A percentile compares a stretch with the other conserved stretches of the same genome.
Evolutionary conservation across 2,888 invertebrate species (phyloP).

Genomic region (Piscicola geometra): DNA sequence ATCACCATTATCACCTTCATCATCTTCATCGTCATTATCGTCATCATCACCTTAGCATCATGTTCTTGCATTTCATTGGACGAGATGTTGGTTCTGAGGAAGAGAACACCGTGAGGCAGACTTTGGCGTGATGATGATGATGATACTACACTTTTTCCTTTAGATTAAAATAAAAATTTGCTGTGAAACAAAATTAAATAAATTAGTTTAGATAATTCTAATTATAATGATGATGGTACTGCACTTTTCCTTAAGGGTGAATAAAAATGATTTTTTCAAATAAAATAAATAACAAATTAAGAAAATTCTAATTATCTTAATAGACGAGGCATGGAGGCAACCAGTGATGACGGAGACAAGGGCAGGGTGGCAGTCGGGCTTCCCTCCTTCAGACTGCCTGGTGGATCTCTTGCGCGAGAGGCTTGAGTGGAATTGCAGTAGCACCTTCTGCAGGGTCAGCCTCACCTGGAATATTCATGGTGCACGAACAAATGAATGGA

Average conservation of each 20-base stretch:
- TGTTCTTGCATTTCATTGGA: constrained; percentile 26
- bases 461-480: neutral
- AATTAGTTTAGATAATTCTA: no score
- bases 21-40: constrained; percentile 21
- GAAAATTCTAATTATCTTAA: no score
- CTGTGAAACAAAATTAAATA: no score
- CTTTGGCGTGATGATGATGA: no score
- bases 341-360: constrained; percentile 11
- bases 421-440: constrained; percentile 12
- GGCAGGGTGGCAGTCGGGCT: neutral
- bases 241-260: no score
- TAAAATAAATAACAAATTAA: no score
- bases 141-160: no score
- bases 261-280: no score
- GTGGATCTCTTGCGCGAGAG: neutral
- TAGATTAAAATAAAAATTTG: no score
- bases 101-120: constrained; percentile 12
- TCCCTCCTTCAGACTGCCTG: neutral
- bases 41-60: constrained; percentile 21
- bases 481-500: neutral
- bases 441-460: constrained; percentile 20
- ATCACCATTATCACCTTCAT: constrained; percentile 32
- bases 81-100: neutral
- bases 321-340: no score
- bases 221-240: no score